Conservation (phyloP, 2,888 invertebrate genomes). For the Saturnia pavonia region DNA sequence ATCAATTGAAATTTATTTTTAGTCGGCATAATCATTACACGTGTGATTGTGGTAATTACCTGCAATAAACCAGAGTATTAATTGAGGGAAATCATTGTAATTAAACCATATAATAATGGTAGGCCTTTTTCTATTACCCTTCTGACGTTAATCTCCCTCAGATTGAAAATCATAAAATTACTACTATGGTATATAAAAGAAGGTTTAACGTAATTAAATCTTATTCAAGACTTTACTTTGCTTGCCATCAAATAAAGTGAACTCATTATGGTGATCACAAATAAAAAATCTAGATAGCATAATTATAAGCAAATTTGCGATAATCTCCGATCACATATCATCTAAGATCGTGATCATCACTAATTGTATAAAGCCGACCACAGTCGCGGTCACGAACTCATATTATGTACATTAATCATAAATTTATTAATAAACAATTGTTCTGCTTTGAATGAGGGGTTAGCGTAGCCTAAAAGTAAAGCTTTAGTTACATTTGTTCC, state of each 20-base stretch:
- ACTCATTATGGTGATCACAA: not conserved
- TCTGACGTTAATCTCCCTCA: no score
- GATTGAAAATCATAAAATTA: constrained; percentile 9
- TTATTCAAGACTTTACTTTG: not conserved
- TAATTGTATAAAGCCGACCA: constrained; percentile 66
- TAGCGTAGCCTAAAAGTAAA: constrained; percentile 36
- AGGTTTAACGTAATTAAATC: not conserved
- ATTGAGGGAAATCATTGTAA: no score
- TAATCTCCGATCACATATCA: constrained; percentile 72
- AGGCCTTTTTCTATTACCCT: no score
- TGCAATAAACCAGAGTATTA: no score
- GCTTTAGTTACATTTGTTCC: constrained; percentile 3
- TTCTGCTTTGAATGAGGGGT: constrained; percentile 79
- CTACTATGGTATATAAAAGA: no score
- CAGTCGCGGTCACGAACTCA: constrained; percentile 64
- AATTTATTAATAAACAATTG: constrained; percentile 79
- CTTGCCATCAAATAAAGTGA: not conserved
- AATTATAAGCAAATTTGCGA: constrained; percentile 62
- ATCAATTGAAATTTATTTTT: no score
- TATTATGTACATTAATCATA: constrained; percentile 74
- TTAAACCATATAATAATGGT: no score
- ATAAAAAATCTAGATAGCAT: constrained; percentile 8
- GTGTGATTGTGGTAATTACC: no score
- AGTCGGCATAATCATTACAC: no score
- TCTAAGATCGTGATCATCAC: constrained; percentile 67